Evolutionary conservation across 2,113 vertebrate species (phyloP).

Genomic region (Sclerurus mexicanus): DNA sequence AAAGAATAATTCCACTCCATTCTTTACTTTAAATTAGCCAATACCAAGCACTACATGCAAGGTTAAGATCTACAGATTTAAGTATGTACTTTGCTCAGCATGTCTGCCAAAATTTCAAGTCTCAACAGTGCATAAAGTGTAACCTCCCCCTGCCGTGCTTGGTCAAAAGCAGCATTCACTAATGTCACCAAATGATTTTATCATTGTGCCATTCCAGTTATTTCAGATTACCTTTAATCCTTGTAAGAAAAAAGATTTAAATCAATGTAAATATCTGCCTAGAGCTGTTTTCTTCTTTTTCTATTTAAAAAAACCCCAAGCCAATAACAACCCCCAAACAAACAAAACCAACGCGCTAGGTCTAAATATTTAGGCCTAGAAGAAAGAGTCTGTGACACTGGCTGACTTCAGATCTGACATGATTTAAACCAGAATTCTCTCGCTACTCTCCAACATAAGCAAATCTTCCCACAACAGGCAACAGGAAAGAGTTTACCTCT

Average conservation of each 20-base stretch:
- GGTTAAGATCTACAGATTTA: background rate
- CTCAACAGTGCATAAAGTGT: background rate
- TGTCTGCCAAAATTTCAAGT: background rate
- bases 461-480: background rate
- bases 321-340: background rate
- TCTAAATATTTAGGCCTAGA: background rate
- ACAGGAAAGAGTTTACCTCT: background rate
- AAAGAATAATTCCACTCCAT: background rate
- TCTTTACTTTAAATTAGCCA: background rate
- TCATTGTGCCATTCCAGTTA: background rate
- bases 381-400: accelerated
- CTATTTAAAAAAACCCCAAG: background rate
- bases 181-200: background rate
- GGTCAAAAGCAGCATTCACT: background rate
- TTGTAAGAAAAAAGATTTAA: background rate
- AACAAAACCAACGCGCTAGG: background rate
- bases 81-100: background rate
- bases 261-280: background rate
- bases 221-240: background rate
- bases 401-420: background rate
- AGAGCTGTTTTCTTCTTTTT: background rate
- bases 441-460: background rate
- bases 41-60: background rate
- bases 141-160: background rate
- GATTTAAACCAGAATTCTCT: background rate